Evolutionary conservation across 2,113 vertebrate genomes (phyloP).

Genomic region (Scatophagus argus): DNA sequence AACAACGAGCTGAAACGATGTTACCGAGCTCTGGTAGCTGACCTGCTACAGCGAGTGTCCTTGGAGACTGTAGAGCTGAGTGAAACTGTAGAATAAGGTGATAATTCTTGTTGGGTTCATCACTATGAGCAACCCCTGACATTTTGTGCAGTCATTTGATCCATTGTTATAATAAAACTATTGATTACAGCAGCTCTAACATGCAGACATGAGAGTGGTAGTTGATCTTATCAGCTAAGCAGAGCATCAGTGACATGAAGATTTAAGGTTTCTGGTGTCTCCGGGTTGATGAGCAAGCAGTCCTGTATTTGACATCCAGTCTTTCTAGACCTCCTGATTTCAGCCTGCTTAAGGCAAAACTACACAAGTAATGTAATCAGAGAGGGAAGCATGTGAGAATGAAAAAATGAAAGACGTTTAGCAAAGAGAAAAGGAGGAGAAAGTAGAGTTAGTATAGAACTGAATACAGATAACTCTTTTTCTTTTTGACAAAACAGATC

Average conservation of each 20-base stretch:
- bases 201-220: neutral
- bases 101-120: too few relatives aligned
- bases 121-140: neutral
- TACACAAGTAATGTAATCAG: neutral
- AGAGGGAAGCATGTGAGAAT: neutral
- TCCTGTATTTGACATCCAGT: neutral
- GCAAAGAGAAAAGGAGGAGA: neutral
- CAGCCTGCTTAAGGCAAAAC: neutral
- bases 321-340: too few relatives aligned
- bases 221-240: neutral
- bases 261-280: neutral
- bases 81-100: neutral
- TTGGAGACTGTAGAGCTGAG: too few relatives aligned
- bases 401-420: neutral
- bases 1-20: too few relatives aligned
- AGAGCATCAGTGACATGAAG: neutral
- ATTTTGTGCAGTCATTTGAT: neutral
- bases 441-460: neutral
- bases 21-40: too few relatives aligned
- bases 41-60: too few relatives aligned
- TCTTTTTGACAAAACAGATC: slow-evolving; percentile 30
- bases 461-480: neutral
- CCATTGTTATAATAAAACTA: neutral
- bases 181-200: neutral
- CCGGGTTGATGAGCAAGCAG: neutral